A percentile compares a stretch with the other conserved stretches of the same genome.
phyloP scores from a whole-genome alignment of 2,113 vertebrate genomes.

The Pelmatolapia mariae region DNA sequence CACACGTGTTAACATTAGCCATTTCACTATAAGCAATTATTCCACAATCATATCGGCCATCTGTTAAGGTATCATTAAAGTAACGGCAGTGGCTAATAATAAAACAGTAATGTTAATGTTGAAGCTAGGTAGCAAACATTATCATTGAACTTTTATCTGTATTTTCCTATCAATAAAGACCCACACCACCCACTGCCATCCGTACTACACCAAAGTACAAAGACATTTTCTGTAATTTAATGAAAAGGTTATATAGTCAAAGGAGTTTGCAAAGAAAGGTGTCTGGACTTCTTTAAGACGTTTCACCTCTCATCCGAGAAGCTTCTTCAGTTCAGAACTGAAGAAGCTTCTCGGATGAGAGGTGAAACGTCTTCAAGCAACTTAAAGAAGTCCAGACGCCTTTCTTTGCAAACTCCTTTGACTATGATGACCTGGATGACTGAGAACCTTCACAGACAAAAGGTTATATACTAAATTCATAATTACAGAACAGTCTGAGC shows the following conservation, averaged over 20 bases:
- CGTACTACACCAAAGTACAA: not conserved
- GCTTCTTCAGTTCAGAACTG: no score
- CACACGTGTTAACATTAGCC: not conserved
- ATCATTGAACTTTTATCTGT: not conserved
- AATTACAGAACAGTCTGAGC: fast-evolving
- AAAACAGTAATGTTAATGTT: not conserved
- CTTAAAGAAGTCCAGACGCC: no score
- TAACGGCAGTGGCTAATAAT: not conserved
- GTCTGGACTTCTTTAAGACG: no score
- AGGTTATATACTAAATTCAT: not conserved
- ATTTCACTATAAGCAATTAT: not conserved
- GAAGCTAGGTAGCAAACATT: not conserved
- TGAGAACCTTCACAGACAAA: no score
- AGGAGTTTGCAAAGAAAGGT: no score
- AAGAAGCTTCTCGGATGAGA: no score
- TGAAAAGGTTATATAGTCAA: not conserved
- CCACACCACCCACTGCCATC: not conserved
- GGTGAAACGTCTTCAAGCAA: no score
- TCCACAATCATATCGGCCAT: not conserved
- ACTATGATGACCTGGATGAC: no score
- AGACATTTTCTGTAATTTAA: not conserved
- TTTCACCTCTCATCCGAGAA: no score
- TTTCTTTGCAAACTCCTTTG: no score
- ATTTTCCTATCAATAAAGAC: not conserved
- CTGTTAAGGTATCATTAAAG: not conserved